Percentiles rank a stretch among this genome's conserved stretches.
Evolutionary conservation across 1,140 invertebrate genomes (phyloP).

Genomic region (Drosophila ogumai): DNA sequence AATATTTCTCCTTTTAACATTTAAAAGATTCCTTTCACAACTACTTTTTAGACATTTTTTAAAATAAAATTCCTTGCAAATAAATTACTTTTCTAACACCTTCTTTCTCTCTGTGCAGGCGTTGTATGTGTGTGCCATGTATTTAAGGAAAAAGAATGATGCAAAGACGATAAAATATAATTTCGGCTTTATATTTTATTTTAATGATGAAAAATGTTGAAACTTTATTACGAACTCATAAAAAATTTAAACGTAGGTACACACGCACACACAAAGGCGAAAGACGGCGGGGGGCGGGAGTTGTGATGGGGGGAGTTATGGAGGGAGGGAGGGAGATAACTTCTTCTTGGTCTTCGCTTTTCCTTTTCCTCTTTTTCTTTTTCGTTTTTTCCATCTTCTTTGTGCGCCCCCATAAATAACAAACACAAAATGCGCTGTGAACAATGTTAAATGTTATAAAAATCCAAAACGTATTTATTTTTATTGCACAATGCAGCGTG

Average conservation of each 20-base stretch:
- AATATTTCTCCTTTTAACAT: too few relatives aligned
- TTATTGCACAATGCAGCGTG: slow-evolving; percentile 70
- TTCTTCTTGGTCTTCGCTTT: slow-evolving; percentile 40
- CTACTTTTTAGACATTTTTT: too few relatives aligned
- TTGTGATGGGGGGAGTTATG: background rate
- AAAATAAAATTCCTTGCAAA: too few relatives aligned
- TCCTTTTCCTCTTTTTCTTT: slow-evolving; percentile 25
- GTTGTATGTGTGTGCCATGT: slow-evolving; percentile 61
- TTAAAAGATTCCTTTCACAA: too few relatives aligned
- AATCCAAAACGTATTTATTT: slow-evolving; percentile 75
- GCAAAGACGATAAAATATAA: slow-evolving; percentile 85
- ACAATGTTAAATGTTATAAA: slow-evolving; percentile 79
- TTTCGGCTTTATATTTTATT: slow-evolving; percentile 85
- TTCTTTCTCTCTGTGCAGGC: slow-evolving; percentile 15
- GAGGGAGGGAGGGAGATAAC: slow-evolving; percentile 15
- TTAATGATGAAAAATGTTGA: slow-evolving; percentile 85
- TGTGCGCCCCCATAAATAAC: slow-evolving; percentile 69
- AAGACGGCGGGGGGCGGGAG: background rate
- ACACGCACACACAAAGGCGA: slow-evolving; percentile 45
- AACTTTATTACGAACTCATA: slow-evolving; percentile 84
- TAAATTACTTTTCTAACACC: background rate
- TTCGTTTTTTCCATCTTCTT: slow-evolving; percentile 11
- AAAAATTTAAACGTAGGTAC: slow-evolving; percentile 83
- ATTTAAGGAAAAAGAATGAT: slow-evolving; percentile 83
- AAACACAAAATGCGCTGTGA: slow-evolving; percentile 58